phyloP scores from a whole-genome alignment of 1,140 invertebrate genomes.

The Trichoplusia ni region DNA sequence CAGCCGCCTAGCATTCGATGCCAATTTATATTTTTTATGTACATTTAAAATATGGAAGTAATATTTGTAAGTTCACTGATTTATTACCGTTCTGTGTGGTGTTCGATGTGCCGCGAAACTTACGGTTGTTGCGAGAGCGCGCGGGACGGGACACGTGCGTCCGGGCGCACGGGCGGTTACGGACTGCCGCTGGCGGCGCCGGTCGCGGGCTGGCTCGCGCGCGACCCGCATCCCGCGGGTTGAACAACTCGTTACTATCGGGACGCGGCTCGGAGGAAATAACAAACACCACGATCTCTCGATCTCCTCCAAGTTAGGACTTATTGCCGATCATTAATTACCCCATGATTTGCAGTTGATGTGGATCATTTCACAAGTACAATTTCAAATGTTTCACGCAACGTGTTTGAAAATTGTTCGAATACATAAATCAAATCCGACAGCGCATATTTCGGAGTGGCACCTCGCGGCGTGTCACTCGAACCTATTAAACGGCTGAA shows the following conservation, averaged over 20 bases:
- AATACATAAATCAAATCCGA: no score
- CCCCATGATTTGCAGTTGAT: no score
- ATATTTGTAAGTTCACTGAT: constrained; percentile 37
- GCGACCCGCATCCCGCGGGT: constrained; percentile 16
- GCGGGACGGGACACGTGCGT: constrained; percentile 38
- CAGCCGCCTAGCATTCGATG: constrained; percentile 15
- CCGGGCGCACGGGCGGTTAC: constrained; percentile 33
- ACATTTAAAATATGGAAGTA: constrained; percentile 25
- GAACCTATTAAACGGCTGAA: no score
- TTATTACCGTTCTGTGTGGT: constrained; percentile 40
- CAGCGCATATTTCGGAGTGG: no score
- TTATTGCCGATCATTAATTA: no score
- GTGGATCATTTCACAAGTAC: no score
- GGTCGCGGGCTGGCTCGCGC: neutral
- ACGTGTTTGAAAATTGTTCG: no score
- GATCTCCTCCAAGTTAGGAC: no score
- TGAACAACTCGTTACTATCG: constrained; percentile 24
- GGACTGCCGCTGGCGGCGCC: constrained; percentile 27
- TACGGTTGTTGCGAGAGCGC: constrained; percentile 36
- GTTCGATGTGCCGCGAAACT: constrained; percentile 44
- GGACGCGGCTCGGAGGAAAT: constrained; percentile 11
- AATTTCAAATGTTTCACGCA: no score
- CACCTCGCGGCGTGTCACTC: no score
- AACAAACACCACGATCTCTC: neutral
- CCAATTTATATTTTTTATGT: constrained; percentile 19